phyloP scores from a whole-genome alignment of 2,888 invertebrate genomes.

The Polyommatus iphigenia region DNA sequence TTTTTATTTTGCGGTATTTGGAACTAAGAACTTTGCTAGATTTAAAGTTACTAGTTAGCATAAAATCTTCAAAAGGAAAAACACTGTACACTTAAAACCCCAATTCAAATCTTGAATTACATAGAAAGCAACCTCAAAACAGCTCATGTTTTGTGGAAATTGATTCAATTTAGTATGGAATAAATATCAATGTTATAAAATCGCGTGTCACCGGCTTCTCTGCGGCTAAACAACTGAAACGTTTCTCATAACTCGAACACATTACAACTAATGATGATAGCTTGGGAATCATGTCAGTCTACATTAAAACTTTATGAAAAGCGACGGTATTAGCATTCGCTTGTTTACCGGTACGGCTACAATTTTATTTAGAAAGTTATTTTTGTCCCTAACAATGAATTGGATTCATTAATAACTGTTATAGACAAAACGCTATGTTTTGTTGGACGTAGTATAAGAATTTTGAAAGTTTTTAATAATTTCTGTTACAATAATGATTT shows the following conservation, averaged over 20 bases:
- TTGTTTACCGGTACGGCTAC: conserved; percentile 10
- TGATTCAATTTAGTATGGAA: conserved; percentile 28
- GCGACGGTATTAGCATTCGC: conserved; percentile 33
- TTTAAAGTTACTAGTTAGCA: too few species aligned
- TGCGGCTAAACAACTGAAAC: conserved; percentile 73
- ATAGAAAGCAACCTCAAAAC: conserved; percentile 23
- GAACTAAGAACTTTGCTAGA: neutral
- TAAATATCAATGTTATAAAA: conserved; percentile 48
- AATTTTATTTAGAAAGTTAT: conserved; percentile 34
- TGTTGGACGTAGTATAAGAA: too few species aligned
- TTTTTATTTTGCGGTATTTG: neutral
- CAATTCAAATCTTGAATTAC: neutral
- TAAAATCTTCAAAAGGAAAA: neutral
- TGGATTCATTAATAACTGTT: neutral
- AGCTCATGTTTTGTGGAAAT: neutral
- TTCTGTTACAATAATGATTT: neutral
- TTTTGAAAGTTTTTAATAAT: too few species aligned
- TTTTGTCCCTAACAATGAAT: neutral
- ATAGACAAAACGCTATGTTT: neutral
- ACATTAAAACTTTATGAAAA: conserved; percentile 35
- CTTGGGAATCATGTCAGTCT: conserved; percentile 66
- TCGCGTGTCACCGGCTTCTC: conserved; percentile 62
- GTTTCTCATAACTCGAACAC: conserved; percentile 67
- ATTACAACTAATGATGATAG: conserved; percentile 74
- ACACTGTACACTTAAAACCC: neutral